Evolutionary conservation across 2,888 invertebrate genomes (phyloP), one percentile per base, ranked within the genome.

Genomic region (Chloroclysta siterata): DNA sequence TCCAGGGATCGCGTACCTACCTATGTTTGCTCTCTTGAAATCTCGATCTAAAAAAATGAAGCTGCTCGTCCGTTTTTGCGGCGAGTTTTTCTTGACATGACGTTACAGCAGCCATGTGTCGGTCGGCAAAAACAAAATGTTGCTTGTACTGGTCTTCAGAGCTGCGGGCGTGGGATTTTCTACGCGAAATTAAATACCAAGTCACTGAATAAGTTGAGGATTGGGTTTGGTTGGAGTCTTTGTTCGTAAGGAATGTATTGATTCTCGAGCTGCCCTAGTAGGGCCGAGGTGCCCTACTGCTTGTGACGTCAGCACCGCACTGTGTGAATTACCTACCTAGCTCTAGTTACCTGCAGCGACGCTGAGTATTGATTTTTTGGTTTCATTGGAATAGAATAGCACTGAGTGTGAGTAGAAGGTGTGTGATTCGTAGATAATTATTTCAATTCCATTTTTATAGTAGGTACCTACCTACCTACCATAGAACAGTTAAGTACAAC

Each of bases 21-120:
- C 33, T 33, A 6, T 33, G 7, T 22, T 6, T 33, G n/a, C 3
- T 48, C 48, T 29, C 29, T 28, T 29, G 29, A 28, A 48, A 29
- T 48, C 14, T 4, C 7, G 29, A 29, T 48, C 28, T 13, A 47
- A 51, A 51, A 33, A 13, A 47, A 17, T 22, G 4, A 3, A 22
- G 15, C 6, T 15, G 29, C 33, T 51, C 22, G 22, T 28, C 33
- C 15, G 54, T 54, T 54, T 54, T 54, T 54, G 46, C 29, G 33
- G 46, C 15, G 15, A 4, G 46, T 54, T 54, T 54, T 54, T 54
- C 15, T 14, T 4, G 11, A 33, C 46, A 33, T 54, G 54, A 54
- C 46, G 15, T 54, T 33, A 54, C 14, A 15, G 15, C 46, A 10
- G 15, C 33, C 46, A 15, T 15, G 36, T 33, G 36, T 11, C 36